Conservation (phyloP, 2,113 vertebrate species). For the Callionymus lyra region DNA sequence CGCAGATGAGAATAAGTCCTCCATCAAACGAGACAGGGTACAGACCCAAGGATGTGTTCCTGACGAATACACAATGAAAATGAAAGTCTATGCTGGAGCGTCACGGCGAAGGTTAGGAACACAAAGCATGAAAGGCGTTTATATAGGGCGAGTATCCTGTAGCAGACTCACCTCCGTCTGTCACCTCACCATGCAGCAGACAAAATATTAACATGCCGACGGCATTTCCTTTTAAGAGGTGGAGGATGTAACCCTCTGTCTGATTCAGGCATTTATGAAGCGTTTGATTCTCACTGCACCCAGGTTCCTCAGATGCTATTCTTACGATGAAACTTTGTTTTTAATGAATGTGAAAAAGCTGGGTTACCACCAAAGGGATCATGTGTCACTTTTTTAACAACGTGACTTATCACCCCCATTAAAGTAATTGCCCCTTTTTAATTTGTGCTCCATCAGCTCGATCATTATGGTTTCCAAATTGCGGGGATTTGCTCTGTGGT, state of each 20-base stretch:
- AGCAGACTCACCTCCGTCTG: conserved; percentile 45
- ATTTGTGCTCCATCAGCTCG: background rate
- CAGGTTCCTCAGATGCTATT: no score
- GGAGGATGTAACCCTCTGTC: conserved; percentile 29
- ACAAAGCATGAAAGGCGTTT: no score
- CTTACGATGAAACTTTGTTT: no score
- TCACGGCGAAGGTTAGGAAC: no score
- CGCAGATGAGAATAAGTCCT: conserved; percentile 15
- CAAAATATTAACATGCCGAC: conserved; percentile 20
- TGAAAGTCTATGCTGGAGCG: no score
- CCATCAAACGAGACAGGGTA: conserved; percentile 1
- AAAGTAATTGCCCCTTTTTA: no score
- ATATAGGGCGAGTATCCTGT: conserved; percentile 32
- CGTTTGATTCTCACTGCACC: no score
- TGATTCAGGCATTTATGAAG: no score
- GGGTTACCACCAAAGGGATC: no score
- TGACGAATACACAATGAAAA: no score
- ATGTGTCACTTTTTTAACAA: conserved; percentile 1
- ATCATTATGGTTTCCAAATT: conserved; percentile 1
- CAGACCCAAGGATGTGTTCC: no score
- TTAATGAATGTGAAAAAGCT: no score
- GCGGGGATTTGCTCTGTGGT: background rate
- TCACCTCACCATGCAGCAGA: conserved; percentile 34
- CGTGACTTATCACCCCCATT: background rate
- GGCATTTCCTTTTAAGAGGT: conserved; percentile 22